Percentiles rank a stretch among this genome's conserved stretches.
phyloP scores from a whole-genome alignment of 2,888 invertebrate species.

The Panzeria rudis region DNA sequence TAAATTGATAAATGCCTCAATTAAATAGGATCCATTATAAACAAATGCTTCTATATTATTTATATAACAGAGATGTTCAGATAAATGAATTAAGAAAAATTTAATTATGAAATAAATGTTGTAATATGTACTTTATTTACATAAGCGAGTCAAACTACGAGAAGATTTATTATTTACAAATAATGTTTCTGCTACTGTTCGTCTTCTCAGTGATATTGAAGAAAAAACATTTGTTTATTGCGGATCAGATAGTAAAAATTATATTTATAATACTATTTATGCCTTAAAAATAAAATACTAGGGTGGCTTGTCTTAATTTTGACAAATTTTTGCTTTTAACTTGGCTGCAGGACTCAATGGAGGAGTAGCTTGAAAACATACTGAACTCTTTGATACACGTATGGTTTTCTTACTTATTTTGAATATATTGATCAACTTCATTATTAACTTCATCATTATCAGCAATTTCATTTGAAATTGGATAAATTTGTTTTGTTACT shows the following conservation, averaged over 20 bases:
- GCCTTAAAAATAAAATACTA: slow-evolving; percentile 73
- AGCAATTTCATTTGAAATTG: slow-evolving; percentile 44
- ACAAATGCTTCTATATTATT: slow-evolving; percentile 61
- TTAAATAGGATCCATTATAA: slow-evolving; percentile 64
- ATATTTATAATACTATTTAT: slow-evolving; percentile 52
- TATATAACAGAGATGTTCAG: slow-evolving; percentile 35
- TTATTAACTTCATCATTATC: slow-evolving; percentile 49
- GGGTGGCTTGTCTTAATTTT: slow-evolving; percentile 82
- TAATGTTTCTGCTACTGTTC: slow-evolving; percentile 29
- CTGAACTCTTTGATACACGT: slow-evolving; percentile 9
- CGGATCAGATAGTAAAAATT: slow-evolving; percentile 74
- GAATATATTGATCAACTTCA: slow-evolving; percentile 65
- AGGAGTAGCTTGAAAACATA: slow-evolving; percentile 75
- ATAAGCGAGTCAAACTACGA: not conserved
- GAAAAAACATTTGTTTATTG: slow-evolving; percentile 79
- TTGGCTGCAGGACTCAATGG: slow-evolving; percentile 83
- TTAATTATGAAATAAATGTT: slow-evolving; percentile 14
- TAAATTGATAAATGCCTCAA: slow-evolving; percentile 34
- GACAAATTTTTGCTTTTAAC: slow-evolving; percentile 83
- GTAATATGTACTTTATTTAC: slow-evolving; percentile 14
- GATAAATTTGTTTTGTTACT: slow-evolving; percentile 51
- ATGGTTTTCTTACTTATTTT: slow-evolving; percentile 1
- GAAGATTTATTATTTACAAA: slow-evolving; percentile 52
- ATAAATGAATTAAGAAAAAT: slow-evolving; percentile 37
- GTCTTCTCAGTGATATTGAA: slow-evolving; percentile 17